A percentile compares a stretch with the other conserved stretches of the same genome.
Conservation (phyloP, 1,140 invertebrate genomes). For the Drosophila triauraria region DNA sequence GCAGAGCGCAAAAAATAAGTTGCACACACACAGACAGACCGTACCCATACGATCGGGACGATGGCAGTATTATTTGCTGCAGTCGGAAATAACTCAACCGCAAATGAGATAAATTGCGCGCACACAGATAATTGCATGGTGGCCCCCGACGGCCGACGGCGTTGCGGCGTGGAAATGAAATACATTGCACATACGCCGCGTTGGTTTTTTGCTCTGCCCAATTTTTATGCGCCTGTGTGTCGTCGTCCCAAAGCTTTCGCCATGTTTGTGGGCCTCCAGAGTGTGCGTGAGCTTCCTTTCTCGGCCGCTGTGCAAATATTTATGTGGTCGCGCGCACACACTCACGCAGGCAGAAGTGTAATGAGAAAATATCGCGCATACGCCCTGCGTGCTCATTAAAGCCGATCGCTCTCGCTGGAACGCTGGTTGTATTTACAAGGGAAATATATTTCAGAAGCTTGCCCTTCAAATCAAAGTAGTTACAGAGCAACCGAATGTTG, state of each 20-base stretch:
- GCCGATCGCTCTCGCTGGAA: constrained; percentile 28
- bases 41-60: constrained; percentile 20
- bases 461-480: constrained; percentile 21
- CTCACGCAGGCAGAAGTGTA: constrained; percentile 24
- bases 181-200: constrained; percentile 53
- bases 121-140: constrained; percentile 81
- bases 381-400: constrained; percentile 49
- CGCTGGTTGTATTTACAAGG: constrained; percentile 70
- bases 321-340: constrained; percentile 43
- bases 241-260: constrained; percentile 41
- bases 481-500: constrained; percentile 4
- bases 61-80: constrained; percentile 73
- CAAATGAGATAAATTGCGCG: constrained; percentile 85
- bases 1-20: constrained; percentile 29
- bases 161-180: constrained; percentile 43
- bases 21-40: constrained; percentile 1
- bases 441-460: constrained; percentile 36
- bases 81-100: constrained; percentile 84
- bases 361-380: constrained; percentile 67
- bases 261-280: constrained; percentile 46
- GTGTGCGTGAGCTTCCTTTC: constrained; percentile 38
- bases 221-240: constrained; percentile 22
- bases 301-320: constrained; percentile 49
- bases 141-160: constrained; percentile 46
- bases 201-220: constrained; percentile 24